Percentiles rank a stretch among this genome's conserved stretches.
Evolutionary conservation across 2,888 invertebrate genomes (phyloP).

Genomic region (Amblyteles armatorius): DNA sequence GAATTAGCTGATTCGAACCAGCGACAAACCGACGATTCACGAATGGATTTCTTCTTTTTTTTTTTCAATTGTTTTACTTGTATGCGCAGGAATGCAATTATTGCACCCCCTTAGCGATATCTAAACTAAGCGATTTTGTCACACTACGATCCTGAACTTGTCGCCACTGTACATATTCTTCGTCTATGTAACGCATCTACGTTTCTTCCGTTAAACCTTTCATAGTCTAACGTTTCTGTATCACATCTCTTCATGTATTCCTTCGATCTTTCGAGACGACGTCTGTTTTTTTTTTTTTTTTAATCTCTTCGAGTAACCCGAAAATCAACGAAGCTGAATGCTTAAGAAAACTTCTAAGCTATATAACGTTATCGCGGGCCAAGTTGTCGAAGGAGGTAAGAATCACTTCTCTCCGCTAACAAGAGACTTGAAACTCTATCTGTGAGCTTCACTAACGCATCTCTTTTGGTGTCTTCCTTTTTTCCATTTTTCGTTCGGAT

Average conservation of each 20-base stretch:
- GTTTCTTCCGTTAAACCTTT: conserved; percentile 64
- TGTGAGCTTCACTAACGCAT: conserved; percentile 31
- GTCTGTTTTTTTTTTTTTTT: conserved; percentile 31
- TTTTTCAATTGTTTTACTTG: neutral
- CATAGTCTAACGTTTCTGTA: conserved; percentile 56
- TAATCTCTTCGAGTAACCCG: neutral
- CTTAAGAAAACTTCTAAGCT: conserved; percentile 32
- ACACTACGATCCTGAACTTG: conserved; percentile 13
- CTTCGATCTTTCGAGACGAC: conserved; percentile 26
- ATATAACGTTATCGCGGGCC: conserved; percentile 40
- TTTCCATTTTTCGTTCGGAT: conserved; percentile 20
- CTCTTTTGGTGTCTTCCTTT: conserved; percentile 4
- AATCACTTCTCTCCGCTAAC: conserved; percentile 52
- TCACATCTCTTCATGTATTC: conserved; percentile 53
- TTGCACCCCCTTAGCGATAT: conserved; percentile 46
- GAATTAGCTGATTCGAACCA: conserved; percentile 32
- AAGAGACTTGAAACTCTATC: conserved; percentile 1
- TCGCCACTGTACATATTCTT: conserved; percentile 66
- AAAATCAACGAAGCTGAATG: conserved; percentile 15
- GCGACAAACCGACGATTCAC: conserved; percentile 11
- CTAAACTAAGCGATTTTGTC: conserved; percentile 38
- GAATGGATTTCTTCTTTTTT: neutral
- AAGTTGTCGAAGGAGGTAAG: conserved; percentile 60
- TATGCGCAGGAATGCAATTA: neutral
- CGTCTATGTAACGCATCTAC: conserved; percentile 53